Conservation (phyloP, 2,888 invertebrate species). For the Biston betularia region DNA sequence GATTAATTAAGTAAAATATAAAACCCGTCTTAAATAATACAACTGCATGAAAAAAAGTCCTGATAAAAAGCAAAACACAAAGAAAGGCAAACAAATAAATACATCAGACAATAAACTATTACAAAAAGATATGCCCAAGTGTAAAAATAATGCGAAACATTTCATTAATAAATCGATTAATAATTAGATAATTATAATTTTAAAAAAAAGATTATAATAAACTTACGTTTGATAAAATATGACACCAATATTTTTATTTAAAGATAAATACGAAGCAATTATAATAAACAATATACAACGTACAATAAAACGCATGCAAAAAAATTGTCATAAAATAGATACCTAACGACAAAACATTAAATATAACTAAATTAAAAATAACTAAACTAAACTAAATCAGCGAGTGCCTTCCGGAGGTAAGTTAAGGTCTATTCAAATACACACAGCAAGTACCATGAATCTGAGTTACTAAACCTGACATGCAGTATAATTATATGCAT, state of each 20-base stretch:
- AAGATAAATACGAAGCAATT: not conserved
- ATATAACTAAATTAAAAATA: not conserved
- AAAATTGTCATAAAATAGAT: not conserved
- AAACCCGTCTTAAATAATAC: constrained; percentile 52
- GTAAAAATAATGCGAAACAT: no score
- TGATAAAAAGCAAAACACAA: not conserved
- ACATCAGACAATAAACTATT: not conserved
- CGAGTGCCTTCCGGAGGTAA: constrained; percentile 2
- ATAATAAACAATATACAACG: not conserved
- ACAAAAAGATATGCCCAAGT: constrained; percentile 4
- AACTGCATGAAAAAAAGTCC: not conserved
- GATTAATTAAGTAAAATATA: constrained; percentile 56
- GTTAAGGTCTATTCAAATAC: not conserved
- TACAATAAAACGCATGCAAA: constrained; percentile 2
- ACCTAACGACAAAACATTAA: not conserved
- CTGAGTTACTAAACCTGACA: not conserved
- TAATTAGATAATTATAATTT: no score
- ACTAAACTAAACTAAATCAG: constrained; percentile 6
- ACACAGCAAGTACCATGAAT: not conserved
- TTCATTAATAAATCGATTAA: no score
- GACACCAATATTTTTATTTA: not conserved
- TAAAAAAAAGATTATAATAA: not conserved
- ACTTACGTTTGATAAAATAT: not conserved
- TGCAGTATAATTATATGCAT: no score
- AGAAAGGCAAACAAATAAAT: no score